These are phyloP conservation scores for Chromobotia macracanthus DNA, from an alignment of 2,797 vertebrate genomes.

Conservation along the genomic window DNA sequence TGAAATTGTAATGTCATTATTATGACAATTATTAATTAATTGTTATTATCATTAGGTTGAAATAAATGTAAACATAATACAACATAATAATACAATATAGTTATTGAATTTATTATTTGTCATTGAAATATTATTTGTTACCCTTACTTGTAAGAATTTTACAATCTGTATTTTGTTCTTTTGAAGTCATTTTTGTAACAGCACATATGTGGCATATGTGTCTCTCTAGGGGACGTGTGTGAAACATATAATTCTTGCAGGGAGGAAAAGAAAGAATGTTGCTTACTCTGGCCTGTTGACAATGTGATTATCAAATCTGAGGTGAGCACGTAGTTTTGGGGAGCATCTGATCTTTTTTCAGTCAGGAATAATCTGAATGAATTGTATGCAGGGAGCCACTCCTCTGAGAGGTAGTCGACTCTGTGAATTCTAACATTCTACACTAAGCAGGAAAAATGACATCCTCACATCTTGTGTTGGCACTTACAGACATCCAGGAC, in stretches of 20 bases:
- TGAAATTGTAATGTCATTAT: too few species aligned
- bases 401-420: slow-evolving; percentile 29
- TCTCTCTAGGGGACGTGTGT: slow-evolving; percentile 26
- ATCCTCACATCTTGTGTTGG: not conserved
- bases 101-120: too few species aligned
- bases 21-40: too few species aligned
- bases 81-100: too few species aligned
- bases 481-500: not conserved
- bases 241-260: slow-evolving; percentile 55
- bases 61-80: too few species aligned
- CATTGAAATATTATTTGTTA: not conserved
- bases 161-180: slow-evolving; percentile 20
- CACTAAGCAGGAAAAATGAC: not conserved
- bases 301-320: slow-evolving; percentile 60
- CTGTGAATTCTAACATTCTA: slow-evolving; percentile 20
- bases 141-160: not conserved
- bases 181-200: slow-evolving; percentile 40
- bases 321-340: slow-evolving; percentile 40
- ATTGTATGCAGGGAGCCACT: slow-evolving; percentile 38
- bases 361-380: slow-evolving; percentile 59
- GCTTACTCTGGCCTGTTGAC: slow-evolving; percentile 35
- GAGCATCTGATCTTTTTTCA: slow-evolving; percentile 58
- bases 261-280: slow-evolving; percentile 13
- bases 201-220: slow-evolving; percentile 50
- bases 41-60: too few species aligned